These are phyloP conservation scores for Falco punctatus DNA, from an alignment of 2,113 vertebrate genomes.

Conservation along the genomic window DNA sequence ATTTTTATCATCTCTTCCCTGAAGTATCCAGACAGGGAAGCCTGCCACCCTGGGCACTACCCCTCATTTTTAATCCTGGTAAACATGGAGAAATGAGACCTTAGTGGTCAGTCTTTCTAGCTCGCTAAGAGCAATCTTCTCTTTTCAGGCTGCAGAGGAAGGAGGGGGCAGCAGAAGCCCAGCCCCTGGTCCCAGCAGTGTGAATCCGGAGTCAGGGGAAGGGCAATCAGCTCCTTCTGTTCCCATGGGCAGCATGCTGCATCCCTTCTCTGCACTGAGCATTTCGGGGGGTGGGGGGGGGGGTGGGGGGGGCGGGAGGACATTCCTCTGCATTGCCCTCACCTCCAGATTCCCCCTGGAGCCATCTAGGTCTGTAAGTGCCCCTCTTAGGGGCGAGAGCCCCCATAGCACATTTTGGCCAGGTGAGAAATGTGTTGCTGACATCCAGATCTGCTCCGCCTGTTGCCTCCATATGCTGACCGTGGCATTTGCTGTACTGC, in stretches of 20 bases:
- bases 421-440: not conserved
- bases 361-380: accelerated
- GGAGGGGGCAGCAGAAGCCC: not conserved
- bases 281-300: not conserved
- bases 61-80: not conserved
- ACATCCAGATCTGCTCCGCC: not conserved
- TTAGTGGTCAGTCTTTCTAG: not conserved
- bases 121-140: not conserved
- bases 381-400: not conserved
- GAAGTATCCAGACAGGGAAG: not conserved
- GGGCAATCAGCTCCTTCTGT: not conserved
- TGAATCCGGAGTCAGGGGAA: not conserved
- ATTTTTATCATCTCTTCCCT: not conserved
- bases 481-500: not conserved
- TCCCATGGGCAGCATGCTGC: not conserved
- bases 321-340: not conserved
- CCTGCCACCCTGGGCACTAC: not conserved
- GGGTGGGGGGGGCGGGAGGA: not conserved
- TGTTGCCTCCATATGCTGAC: not conserved
- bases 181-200: accelerated
- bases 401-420: not conserved
- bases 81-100: not conserved
- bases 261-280: not conserved
- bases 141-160: not conserved
- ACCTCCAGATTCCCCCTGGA: not conserved